phyloP scores from a whole-genome alignment of 2,888 invertebrate genomes.

The Liodrosophila aerea region DNA sequence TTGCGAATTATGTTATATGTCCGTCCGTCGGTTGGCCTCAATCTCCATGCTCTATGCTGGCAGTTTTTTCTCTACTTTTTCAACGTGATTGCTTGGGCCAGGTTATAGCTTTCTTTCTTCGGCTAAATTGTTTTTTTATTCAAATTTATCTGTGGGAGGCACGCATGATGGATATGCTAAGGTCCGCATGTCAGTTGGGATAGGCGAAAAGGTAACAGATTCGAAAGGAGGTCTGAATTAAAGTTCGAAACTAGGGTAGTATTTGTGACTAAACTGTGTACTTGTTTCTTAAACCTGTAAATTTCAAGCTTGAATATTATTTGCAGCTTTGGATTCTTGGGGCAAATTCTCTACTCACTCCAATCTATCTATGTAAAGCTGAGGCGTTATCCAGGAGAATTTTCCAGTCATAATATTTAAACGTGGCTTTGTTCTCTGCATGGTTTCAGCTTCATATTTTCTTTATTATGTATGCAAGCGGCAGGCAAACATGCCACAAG shows the following conservation, averaged over 20 bases:
- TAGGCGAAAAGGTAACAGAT: slow-evolving; percentile 33
- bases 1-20: slow-evolving; percentile 17
- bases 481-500: slow-evolving; percentile 11
- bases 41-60: neutral
- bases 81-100: slow-evolving; percentile 33
- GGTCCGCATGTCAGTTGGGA: slow-evolving; percentile 11
- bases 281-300: too few species aligned
- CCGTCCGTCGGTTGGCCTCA: neutral
- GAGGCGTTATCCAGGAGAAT: neutral
- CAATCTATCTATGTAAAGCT: slow-evolving; percentile 1
- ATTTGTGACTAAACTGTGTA: too few species aligned
- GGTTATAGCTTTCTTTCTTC: slow-evolving; percentile 21
- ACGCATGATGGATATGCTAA: slow-evolving; percentile 41
- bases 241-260: too few species aligned
- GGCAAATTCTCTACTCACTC: neutral
- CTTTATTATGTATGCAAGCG: slow-evolving; percentile 27
- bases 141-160: slow-evolving; percentile 40
- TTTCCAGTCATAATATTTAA: slow-evolving; percentile 9
- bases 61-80: neutral
- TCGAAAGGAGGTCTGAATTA: neutral
- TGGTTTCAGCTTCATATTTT: slow-evolving; percentile 18
- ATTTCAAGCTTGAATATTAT: slow-evolving; percentile 2
- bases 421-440: slow-evolving; percentile 21
- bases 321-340: slow-evolving; percentile 1
- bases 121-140: slow-evolving; percentile 69